Evolutionary conservation across 2,797 vertebrate species (phyloP).

Genomic region (Hozukius guyotensis): DNA sequence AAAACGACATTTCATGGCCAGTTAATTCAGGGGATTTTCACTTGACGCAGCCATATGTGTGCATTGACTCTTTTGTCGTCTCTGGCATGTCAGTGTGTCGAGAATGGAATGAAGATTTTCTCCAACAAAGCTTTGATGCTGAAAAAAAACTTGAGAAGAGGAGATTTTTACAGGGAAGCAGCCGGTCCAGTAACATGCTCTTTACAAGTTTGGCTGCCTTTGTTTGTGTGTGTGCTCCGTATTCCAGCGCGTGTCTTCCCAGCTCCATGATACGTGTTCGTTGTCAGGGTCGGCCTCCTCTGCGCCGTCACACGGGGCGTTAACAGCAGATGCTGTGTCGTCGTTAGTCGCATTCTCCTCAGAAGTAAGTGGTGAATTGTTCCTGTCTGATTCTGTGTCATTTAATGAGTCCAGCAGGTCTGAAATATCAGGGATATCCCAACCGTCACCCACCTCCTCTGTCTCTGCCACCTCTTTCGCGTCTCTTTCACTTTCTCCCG

Average conservation of each 20-base stretch:
- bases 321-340: not conserved
- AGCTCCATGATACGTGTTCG: slow-evolving; percentile 77
- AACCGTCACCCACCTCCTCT: slow-evolving; percentile 64
- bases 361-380: not conserved
- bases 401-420: slow-evolving; percentile 80
- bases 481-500: slow-evolving; percentile 7
- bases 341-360: not conserved
- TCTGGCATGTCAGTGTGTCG: slow-evolving; percentile 30
- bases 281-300: slow-evolving; percentile 38
- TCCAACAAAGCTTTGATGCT: slow-evolving; percentile 17
- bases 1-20: not conserved
- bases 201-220: slow-evolving; percentile 47
- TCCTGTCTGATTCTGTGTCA: slow-evolving; percentile 50
- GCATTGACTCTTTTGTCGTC: slow-evolving; percentile 6
- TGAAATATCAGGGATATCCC: slow-evolving; percentile 87
- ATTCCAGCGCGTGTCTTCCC: slow-evolving; percentile 79
- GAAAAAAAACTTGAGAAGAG: slow-evolving; percentile 19
- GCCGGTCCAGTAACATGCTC: slow-evolving; percentile 53
- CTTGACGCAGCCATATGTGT: slow-evolving; percentile 47
- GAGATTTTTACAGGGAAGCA: slow-evolving; percentile 39
- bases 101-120: slow-evolving; percentile 35
- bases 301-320: slow-evolving; percentile 2
- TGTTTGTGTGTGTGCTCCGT: slow-evolving; percentile 51
- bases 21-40: slow-evolving; percentile 2
- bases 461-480: slow-evolving; percentile 1